phyloP scores from a whole-genome alignment of 2,113 vertebrate species.

The Eupsittula cactorum region DNA sequence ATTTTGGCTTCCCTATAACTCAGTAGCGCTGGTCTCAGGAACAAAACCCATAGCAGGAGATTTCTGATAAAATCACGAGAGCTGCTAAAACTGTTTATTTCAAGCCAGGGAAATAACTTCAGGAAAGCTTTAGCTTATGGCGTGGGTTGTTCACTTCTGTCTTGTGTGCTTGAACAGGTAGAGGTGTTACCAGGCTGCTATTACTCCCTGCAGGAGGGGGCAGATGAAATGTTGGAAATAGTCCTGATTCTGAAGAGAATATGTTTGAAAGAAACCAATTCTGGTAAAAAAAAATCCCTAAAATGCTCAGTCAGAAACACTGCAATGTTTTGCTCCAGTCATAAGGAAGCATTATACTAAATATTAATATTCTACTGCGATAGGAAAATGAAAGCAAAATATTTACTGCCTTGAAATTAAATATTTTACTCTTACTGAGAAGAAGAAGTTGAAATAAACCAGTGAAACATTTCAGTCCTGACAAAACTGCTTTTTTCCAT shows the following conservation, averaged over 20 bases:
- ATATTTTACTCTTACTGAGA: not conserved
- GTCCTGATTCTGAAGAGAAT: not conserved
- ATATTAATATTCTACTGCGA: not conserved
- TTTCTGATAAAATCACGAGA: not conserved
- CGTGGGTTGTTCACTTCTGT: not conserved
- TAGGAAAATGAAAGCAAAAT: not conserved
- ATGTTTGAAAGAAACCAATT: not conserved
- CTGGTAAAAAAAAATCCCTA: not conserved
- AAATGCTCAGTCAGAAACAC: not conserved
- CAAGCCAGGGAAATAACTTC: not conserved
- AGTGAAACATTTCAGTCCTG: not conserved
- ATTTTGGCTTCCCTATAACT: not conserved
- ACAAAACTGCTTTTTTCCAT: constrained; percentile 13
- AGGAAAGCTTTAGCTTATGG: not conserved
- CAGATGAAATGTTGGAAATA: not conserved
- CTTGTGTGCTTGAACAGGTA: not conserved
- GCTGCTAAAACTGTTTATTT: not conserved
- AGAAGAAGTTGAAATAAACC: not conserved
- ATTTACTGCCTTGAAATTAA: not conserved
- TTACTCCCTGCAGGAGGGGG: not conserved
- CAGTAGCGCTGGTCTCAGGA: not conserved
- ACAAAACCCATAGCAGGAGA: not conserved
- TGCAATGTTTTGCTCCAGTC: not conserved
- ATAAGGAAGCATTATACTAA: not conserved
- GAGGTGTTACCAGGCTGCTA: not conserved